Base-by-base conservation (phyloP, 2,797 vertebrate genomes). In the Delichon dasypus region DNA sequence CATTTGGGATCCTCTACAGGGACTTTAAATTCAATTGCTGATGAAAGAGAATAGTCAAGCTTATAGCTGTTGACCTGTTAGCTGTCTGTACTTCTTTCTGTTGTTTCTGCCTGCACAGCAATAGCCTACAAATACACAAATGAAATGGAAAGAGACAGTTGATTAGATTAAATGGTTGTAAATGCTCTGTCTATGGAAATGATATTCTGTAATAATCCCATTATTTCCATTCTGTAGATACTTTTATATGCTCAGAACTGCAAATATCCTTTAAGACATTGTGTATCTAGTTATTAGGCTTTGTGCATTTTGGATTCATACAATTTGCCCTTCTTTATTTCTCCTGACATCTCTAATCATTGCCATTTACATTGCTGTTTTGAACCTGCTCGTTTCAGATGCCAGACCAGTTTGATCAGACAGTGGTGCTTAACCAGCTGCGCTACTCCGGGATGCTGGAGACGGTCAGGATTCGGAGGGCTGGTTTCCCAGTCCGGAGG, bases 391-490 rank as follows among this genome's bases (percentile, higher is more conserved):
- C 11, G 1, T 89, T 96, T 53, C 67, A 99, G 99, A 99, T 99
- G 99, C 99, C 99, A 44, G 98, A 99, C 95, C 98, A 98, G 88
- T 99, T 99, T 96, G 99, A 99, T 97, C 98, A 99, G 98, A 98
- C 98, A 1, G 97, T 99, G 76, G 99, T 99, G 85, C 98, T 99
- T 78, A 99, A 99, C 98, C 99, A 99, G 98, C 98, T 99, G 97
- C 97, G 98, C 36, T 99, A 99, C 94, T 99, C 99, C 0, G 99
- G 99, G 80, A 99, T 99, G 99, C 58, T 99, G 97, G 99, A 99
- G 97, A 99, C 99, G 0, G 99, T 99, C 54, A 98, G 98, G 97
- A 99, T 99, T 65, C 98, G 99, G 17, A 98, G 98, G 84, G 98
- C 98, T 5, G 99, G 99, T 11, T 99, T 99, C 93, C 99, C 99